Conservation (phyloP, 1,140 invertebrate species). For the Caenorhabditis tropicalis region DNA sequence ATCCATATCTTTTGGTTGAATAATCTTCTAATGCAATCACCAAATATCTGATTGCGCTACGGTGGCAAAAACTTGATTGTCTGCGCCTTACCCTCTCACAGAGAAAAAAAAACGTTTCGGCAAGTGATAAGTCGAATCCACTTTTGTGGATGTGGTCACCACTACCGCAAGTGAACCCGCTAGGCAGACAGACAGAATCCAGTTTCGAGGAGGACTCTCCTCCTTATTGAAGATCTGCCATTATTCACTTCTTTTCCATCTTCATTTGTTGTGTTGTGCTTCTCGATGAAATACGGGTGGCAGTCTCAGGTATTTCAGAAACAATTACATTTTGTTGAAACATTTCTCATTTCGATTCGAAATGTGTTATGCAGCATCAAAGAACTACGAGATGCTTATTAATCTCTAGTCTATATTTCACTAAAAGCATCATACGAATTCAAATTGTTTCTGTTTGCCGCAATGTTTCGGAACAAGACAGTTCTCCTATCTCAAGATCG, state of each 20-base stretch:
- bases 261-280: neutral
- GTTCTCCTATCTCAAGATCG: neutral
- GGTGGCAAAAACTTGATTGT: slow-evolving; percentile 36
- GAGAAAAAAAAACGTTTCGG: slow-evolving; percentile 29
- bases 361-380: no score
- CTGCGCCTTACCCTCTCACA: neutral
- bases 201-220: neutral
- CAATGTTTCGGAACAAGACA: neutral
- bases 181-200: slow-evolving; percentile 21
- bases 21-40: slow-evolving; percentile 6
- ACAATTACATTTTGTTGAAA: no score
- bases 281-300: neutral
- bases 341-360: no score
- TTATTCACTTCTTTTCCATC: neutral
- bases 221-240: slow-evolving; percentile 22
- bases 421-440: neutral
- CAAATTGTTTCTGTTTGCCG: neutral
- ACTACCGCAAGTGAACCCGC: neutral
- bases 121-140: slow-evolving; percentile 37
- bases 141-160: slow-evolving; percentile 25
- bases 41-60: neutral
- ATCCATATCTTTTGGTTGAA: neutral
- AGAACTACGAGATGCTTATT: no score
- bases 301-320: neutral
- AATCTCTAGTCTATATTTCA: no score